These are phyloP conservation scores for Stenopsyche tienmushanensis DNA, from an alignment of 1,140 invertebrate genomes.

Conservation along the genomic window DNA sequence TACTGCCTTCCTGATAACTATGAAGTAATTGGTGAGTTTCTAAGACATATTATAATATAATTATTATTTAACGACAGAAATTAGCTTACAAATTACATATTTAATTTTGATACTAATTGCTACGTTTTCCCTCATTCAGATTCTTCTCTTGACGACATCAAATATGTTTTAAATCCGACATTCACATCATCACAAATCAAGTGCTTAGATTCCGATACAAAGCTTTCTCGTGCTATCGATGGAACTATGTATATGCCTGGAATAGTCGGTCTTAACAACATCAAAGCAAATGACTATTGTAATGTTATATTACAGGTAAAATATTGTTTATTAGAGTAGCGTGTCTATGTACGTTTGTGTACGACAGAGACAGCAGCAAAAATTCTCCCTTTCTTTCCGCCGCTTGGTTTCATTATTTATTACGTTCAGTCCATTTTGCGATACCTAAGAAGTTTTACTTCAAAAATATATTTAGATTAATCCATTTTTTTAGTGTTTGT, in stretches of 20 bases:
- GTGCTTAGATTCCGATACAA: conserved; percentile 78
- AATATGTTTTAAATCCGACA: conserved; percentile 98
- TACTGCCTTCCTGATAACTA: conserved; percentile 99
- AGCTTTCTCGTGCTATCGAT: conserved; percentile 93
- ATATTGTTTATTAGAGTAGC: too few species aligned
- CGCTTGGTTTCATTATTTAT: too few species aligned
- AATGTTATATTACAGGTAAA: conserved; percentile 98
- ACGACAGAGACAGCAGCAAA: too few species aligned
- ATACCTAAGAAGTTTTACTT: too few species aligned
- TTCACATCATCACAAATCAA: conserved; percentile 83
- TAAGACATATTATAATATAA: conserved; percentile 12
- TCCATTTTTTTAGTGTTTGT: conserved; percentile 86
- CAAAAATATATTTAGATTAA: too few species aligned
- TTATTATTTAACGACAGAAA: too few species aligned
- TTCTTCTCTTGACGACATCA: conserved; percentile 98
- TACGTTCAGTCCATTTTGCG: too few species aligned
- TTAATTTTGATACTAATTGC: not conserved
- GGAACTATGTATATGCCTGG: conserved; percentile 95
- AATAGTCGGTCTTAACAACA: conserved; percentile 97
- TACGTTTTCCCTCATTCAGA: conserved; percentile 59
- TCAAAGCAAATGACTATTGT: conserved; percentile 99
- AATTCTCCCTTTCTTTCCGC: too few species aligned
- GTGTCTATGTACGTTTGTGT: conserved; percentile 37
- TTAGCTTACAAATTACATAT: too few species aligned
- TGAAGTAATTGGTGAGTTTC: conserved; percentile 87